A percentile compares a stretch with the other conserved stretches of the same genome.
phyloP scores from a whole-genome alignment of 2,113 vertebrate species.

The Caranx melampygus region DNA sequence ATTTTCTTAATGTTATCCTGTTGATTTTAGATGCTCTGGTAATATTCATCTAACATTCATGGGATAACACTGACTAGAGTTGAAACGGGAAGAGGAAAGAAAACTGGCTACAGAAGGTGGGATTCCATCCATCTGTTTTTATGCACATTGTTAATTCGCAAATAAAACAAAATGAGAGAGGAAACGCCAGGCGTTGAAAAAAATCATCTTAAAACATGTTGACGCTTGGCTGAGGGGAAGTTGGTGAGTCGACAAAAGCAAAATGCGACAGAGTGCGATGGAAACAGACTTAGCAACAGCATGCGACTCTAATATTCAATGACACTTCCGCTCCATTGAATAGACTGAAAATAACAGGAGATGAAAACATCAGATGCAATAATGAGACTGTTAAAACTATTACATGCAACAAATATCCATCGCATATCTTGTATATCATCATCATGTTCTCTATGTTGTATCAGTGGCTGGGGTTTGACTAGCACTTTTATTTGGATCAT shows the following conservation, averaged over 20 bases:
- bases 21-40: conserved; percentile 19
- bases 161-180: background rate
- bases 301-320: too few species aligned
- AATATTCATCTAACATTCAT: conserved; percentile 19
- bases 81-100: background rate
- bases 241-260: background rate
- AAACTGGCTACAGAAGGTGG: background rate
- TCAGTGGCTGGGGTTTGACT: background rate
- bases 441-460: background rate
- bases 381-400: background rate
- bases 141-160: background rate
- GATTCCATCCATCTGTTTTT: background rate
- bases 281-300: background rate
- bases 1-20: conserved; percentile 15
- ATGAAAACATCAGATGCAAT: too few species aligned
- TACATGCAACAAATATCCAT: background rate
- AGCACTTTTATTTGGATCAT: background rate
- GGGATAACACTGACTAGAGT: background rate
- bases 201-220: background rate
- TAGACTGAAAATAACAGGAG: too few species aligned
- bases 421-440: background rate
- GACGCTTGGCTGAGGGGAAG: background rate
- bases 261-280: background rate
- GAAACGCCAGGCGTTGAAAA: background rate
- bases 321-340: too few species aligned